Conservation (phyloP, 2,797 vertebrate species). For the Lacerta bilineata region DNA sequence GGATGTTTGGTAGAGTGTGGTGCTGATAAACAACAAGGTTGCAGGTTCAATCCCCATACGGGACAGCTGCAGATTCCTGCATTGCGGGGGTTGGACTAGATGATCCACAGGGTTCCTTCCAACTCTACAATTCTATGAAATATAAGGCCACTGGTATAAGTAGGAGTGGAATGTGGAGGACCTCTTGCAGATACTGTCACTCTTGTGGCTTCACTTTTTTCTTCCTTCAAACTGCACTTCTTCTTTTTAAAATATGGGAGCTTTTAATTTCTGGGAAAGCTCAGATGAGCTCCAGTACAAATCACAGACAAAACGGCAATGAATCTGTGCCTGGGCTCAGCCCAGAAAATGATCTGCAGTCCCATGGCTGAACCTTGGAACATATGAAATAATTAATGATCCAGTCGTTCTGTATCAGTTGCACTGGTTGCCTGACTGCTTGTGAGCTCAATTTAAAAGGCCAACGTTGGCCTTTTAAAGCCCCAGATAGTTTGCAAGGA, state of each 20-base stretch:
- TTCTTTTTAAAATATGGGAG: background rate
- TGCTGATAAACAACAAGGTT: too few species aligned
- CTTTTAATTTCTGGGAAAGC: too few species aligned
- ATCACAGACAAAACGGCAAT: background rate
- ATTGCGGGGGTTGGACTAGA: too few species aligned
- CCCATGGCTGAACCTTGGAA: background rate
- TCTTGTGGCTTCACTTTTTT: background rate
- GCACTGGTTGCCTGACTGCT: background rate
- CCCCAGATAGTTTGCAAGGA: background rate
- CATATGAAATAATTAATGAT: background rate
- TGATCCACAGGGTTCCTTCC: too few species aligned
- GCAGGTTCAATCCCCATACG: rapidly evolving
- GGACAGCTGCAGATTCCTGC: too few species aligned
- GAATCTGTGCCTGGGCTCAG: background rate
- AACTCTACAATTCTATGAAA: too few species aligned
- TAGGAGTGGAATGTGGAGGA: too few species aligned
- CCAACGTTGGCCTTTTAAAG: background rate
- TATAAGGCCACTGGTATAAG: too few species aligned
- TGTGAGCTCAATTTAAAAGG: background rate
- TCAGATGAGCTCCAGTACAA: too few species aligned
- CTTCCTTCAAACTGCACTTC: background rate
- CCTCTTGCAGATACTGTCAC: background rate
- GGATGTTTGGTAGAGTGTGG: too few species aligned
- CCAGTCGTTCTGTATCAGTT: background rate
- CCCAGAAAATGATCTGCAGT: background rate